These are phyloP conservation scores for Matsumurasca onukii DNA, from an alignment of 1,140 invertebrate genomes.

Conservation along the genomic window DNA sequence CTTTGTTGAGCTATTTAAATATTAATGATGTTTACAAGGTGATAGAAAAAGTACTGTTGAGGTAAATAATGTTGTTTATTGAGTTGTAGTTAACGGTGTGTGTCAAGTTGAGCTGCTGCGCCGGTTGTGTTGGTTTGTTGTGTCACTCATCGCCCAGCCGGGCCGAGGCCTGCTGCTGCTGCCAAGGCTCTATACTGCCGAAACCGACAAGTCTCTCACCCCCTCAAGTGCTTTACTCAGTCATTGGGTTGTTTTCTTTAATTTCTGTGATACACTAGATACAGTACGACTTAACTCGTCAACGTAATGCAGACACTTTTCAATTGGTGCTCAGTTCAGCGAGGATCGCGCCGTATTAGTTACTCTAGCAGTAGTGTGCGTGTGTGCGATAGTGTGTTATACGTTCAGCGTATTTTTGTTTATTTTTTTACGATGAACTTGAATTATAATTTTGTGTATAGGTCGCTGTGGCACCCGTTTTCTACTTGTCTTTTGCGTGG, in stretches of 20 bases:
- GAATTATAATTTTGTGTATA: constrained; percentile 34
- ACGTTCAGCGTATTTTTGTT: constrained; percentile 23
- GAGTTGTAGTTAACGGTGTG: too few relatives aligned
- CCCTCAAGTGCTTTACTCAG: constrained; percentile 46
- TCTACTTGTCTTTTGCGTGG: constrained; percentile 34
- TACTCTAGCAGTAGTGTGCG: constrained; percentile 35
- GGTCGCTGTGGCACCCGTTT: constrained; percentile 35
- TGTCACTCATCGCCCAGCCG: neutral
- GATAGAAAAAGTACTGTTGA: too few relatives aligned
- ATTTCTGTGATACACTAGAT: constrained; percentile 44
- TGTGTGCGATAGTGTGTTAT: constrained; percentile 31
- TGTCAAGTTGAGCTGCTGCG: too few relatives aligned
- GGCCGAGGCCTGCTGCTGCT: constrained; percentile 24
- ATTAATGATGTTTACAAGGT: too few relatives aligned
- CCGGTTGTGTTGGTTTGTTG: too few relatives aligned
- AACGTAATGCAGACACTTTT: constrained; percentile 34
- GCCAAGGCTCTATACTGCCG: constrained; percentile 38
- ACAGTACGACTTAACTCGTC: constrained; percentile 36
- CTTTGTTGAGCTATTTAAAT: too few relatives aligned
- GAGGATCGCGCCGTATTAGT: constrained; percentile 36
- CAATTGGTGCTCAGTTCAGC: constrained; percentile 43
- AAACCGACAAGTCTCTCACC: constrained; percentile 41
- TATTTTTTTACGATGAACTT: constrained; percentile 30
- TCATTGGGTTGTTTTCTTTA: constrained; percentile 43
- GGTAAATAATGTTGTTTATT: too few relatives aligned